Evolutionary conservation across 1,140 invertebrate genomes (phyloP).

Genomic region (Macrostomum lignano): DNA sequence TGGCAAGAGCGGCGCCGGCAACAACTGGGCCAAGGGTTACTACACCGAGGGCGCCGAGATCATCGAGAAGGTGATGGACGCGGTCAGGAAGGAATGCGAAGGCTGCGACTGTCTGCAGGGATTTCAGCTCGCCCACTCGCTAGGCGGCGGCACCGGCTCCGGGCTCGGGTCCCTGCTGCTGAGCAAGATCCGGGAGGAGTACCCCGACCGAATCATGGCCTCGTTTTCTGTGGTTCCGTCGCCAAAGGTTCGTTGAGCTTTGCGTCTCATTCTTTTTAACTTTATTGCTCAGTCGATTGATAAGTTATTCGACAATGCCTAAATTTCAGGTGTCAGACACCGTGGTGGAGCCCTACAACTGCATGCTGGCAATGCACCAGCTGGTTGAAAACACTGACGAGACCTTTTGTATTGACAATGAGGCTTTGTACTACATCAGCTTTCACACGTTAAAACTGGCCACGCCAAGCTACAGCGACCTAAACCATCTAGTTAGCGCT

Average conservation of each 20-base stretch:
- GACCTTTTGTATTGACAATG: slow-evolving; percentile 22
- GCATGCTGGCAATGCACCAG: slow-evolving; percentile 21
- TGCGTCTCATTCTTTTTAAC: too few relatives aligned
- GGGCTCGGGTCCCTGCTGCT: slow-evolving; percentile 9
- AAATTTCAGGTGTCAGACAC: slow-evolving; percentile 17
- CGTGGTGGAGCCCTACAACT: slow-evolving; percentile 14
- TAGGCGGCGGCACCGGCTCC: slow-evolving; percentile 28
- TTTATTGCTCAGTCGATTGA: too few relatives aligned
- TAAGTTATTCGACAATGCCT: too few relatives aligned
- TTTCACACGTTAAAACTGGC: slow-evolving; percentile 20
- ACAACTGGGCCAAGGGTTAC: slow-evolving; percentile 69
- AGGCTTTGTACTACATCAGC: slow-evolving; percentile 24
- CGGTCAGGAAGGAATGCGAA: slow-evolving; percentile 50
- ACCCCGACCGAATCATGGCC: slow-evolving; percentile 55
- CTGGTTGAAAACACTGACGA: slow-evolving; percentile 24
- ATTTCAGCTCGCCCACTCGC: slow-evolving; percentile 30
- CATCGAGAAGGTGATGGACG: slow-evolving; percentile 47
- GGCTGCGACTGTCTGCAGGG: slow-evolving; percentile 32
- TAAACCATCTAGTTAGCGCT: slow-evolving; percentile 33
- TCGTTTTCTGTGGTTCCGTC: slow-evolving; percentile 42
- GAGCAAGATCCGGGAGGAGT: slow-evolving; percentile 29
- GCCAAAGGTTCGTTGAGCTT: slow-evolving; percentile 34
- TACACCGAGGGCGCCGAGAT: slow-evolving; percentile 75
- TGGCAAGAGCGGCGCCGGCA: slow-evolving; percentile 42
- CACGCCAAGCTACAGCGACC: slow-evolving; percentile 34